Evolutionary conservation across 1,140 invertebrate species (phyloP), one percentile per base, ranked within the genome.

Genomic region (Plectrocnemia conspersa): DNA sequence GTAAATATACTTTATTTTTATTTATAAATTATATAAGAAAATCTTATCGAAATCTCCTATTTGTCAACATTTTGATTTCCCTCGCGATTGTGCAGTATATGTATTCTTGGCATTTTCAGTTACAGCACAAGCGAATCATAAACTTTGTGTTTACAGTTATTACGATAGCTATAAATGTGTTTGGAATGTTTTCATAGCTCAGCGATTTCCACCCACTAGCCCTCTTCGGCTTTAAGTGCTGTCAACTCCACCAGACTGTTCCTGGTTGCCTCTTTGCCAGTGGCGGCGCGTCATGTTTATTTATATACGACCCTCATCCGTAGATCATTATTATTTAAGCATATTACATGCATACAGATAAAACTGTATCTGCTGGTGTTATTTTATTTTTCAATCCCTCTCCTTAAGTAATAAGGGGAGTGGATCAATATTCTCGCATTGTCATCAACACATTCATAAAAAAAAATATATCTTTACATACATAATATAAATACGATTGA

Each of bases 171-270:
- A 38, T 38, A 38, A 38, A 38, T 38, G 18, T 38, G 35, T 38
- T 38, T 16, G 7, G 35, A 38, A 38, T 7, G 35, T 38, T 38
- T 38, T 38, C 35, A 38, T 38, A 38, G 35, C 35, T 38, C 35
- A 38, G 18, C 35, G 35, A 38, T 38, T 38, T 38, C 18, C 35
- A 6, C 13, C 35, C n/a, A n/a, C n/a, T n/a, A n/a, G n/a, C n/a
- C n/a, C n/a, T n/a, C n/a, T n/a, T n/a, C n/a, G n/a, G n/a, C 10
- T 16, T 16, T 38, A 38, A 38, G 35, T 38, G 35, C 35, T 38
- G 35, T 38, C 35, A 38, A 38, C 35, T 38, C 35, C 35, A 38
- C 35, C 35, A 29, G 35, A 38, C 35, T 10, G 18, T 38, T 16
- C 35, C n/a, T 29, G 27, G n/a, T 7, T n/a, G n/a, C 27, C 27